Percentiles rank a stretch among this genome's conserved stretches.
Conservation (phyloP, 2,888 invertebrate genomes). For the Acleris holmiana region DNA sequence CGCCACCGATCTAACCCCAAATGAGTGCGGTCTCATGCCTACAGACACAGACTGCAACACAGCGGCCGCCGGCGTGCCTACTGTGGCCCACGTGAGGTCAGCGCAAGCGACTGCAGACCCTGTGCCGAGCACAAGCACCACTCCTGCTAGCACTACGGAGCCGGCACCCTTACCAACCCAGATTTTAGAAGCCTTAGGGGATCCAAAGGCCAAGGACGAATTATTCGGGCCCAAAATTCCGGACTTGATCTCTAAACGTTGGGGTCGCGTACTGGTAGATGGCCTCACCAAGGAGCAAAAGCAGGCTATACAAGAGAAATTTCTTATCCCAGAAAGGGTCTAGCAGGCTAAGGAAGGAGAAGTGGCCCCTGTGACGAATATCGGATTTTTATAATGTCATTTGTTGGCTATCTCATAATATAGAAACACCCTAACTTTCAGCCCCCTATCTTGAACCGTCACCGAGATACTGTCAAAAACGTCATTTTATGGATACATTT, state of each 20-base stretch:
- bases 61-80: background rate
- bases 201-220: constrained; percentile 1
- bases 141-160: background rate
- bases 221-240: constrained; percentile 2
- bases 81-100: background rate
- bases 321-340: constrained; percentile 13
- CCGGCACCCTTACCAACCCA: background rate
- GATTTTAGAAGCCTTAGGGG: background rate
- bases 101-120: background rate
- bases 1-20: background rate
- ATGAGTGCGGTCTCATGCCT: background rate
- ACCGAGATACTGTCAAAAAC: no score
- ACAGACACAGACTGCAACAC: background rate
- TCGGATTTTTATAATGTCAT: no score
- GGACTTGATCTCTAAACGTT: constrained; percentile 20
- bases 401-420: no score
- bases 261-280: constrained; percentile 12
- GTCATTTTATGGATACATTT: no score
- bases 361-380: no score
- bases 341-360: no score
- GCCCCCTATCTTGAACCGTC: no score
- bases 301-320: background rate
- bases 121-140: background rate
- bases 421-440: no score
- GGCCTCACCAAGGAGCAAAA: constrained; percentile 9